Base-by-base conservation (phyloP, 2,888 invertebrate species). In the Tetanocera ferruginea region DNA sequence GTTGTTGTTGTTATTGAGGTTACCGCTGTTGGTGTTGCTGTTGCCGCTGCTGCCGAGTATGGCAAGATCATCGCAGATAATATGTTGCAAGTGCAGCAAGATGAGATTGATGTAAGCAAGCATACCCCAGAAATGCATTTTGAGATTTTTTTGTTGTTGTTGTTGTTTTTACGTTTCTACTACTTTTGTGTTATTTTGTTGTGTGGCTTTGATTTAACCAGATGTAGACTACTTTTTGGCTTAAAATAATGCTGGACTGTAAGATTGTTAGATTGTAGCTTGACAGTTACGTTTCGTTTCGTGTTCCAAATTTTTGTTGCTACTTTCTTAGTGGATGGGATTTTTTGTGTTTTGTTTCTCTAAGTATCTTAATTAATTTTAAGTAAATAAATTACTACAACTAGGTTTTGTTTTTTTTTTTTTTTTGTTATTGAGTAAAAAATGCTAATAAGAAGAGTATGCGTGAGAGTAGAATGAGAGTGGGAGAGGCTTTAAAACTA, bases 181-280 rank as follows among this genome's bases (percentile, higher is more conserved):
- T 79, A 71, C 52, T 76, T 77, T 69, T 80, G 60, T 51, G 64
- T 71, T 31, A n/a, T 28, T 70, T 14, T 57, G 14, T 43, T 57
- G n/a, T 51, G 28, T 55, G 9, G 23, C 67, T 64, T 70, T 34
- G 28, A 80, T 81, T 81, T 78, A 71, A 60, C 43, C 64, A 67
- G 69, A 72, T 83, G 81, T 79, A 83, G 81, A 80, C 85, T 85
- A 86, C 79, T 85, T 85, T 86, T 86, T 86, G 86, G 86, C 84
- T 82, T 85, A 80, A 19, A 14, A n/a, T 73, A 9, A 19, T 72
- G 57, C 23, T 70, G 70, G 79, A 78, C 78, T 57, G 71, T 77
- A 75, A 62, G 78, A 76, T 79, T 83, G 79, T 73, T 49, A 62
- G 19, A 49, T 19, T 77, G 69, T 34, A 57, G 31, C 57, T 76